Percentiles rank a stretch among this genome's conserved stretches.
phyloP scores from a whole-genome alignment of 2,113 vertebrate genomes.

The Pithys albifrons region DNA sequence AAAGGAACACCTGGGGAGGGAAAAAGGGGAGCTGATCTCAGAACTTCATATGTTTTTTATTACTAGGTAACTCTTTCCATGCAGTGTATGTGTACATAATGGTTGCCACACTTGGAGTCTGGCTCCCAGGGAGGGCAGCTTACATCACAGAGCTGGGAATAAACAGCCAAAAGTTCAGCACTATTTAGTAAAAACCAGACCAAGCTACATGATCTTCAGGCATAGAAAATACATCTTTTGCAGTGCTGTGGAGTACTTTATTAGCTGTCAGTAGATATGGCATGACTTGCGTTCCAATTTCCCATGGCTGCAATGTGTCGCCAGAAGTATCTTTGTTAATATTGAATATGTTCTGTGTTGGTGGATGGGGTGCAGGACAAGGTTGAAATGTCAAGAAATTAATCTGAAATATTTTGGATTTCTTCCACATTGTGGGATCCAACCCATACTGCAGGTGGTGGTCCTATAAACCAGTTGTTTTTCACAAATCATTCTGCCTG shows the following conservation, averaged over 20 bases:
- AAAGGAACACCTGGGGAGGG: conserved; percentile 47
- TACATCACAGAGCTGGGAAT: conserved; percentile 54
- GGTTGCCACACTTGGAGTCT: neutral
- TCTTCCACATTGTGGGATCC: conserved; percentile 20
- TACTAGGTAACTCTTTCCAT: conserved; percentile 63
- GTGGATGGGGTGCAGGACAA: conserved; percentile 52
- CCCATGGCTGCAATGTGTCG: conserved; percentile 17
- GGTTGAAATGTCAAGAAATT: conserved; percentile 56
- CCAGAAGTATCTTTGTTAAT: conserved; percentile 56
- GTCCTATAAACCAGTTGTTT: conserved; percentile 54
- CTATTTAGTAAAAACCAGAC: conserved; percentile 45
- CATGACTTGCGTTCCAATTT: conserved; percentile 43
- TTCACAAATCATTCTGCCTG: conserved; percentile 59
- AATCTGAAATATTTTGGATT: conserved; percentile 47
- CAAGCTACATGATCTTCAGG: conserved; percentile 47
- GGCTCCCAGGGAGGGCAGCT: conserved; percentile 56
- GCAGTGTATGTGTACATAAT: neutral
- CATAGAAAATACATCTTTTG: conserved; percentile 50
- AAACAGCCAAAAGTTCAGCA: conserved; percentile 58
- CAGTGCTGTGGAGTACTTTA: conserved; percentile 49
- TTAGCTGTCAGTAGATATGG: conserved; percentile 62
- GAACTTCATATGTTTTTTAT: conserved; percentile 58
- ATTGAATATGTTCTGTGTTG: conserved; percentile 29
- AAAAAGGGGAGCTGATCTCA: conserved; percentile 53
- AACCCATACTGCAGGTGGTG: conserved; percentile 49